Percentiles rank a stretch among this genome's conserved stretches.
phyloP scores from a whole-genome alignment of 2,797 vertebrate genomes.

The Eleutherodactylus coqui region DNA sequence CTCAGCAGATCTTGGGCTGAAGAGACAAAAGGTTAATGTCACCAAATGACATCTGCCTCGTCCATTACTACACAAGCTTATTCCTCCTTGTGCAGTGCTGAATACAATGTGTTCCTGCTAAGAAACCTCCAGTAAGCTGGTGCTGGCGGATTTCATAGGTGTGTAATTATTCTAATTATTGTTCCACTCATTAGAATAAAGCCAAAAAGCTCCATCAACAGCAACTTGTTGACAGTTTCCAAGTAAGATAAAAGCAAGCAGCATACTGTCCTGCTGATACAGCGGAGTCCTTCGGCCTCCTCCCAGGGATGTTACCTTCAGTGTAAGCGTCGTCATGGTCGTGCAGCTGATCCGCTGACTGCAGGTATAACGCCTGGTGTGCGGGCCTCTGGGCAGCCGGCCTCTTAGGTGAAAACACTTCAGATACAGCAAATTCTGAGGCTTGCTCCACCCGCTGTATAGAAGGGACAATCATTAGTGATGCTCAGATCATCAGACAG shows the following conservation, averaged over 20 bases:
- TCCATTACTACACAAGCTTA: background rate
- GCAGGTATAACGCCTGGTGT: conserved; percentile 70
- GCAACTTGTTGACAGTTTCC: background rate
- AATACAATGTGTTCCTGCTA: background rate
- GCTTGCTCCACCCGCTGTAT: conserved; percentile 79
- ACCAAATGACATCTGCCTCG: background rate
- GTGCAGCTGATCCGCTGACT: conserved; percentile 76
- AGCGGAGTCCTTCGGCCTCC: background rate
- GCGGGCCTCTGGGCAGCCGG: conserved; percentile 65
- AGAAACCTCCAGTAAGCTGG: background rate
- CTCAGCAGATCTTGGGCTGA: conserved; percentile 86
- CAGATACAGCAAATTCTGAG: conserved; percentile 81
- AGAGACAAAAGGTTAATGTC: background rate
- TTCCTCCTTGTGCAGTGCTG: too few species aligned
- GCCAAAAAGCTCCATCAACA: too few species aligned
- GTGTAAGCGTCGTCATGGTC: conserved; percentile 81
- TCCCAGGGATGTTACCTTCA: conserved; percentile 80
- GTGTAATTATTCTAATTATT: too few species aligned
- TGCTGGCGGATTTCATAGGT: too few species aligned
- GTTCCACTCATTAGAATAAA: too few species aligned
- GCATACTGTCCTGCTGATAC: too few species aligned
- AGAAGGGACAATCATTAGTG: background rate
- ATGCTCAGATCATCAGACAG: background rate
- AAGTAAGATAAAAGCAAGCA: background rate
- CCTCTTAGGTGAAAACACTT: conserved; percentile 76